Percentiles rank a stretch among this genome's conserved stretches.
Evolutionary conservation across 1,140 invertebrate genomes (phyloP).

Genomic region (Sitobion miscanthi): DNA sequence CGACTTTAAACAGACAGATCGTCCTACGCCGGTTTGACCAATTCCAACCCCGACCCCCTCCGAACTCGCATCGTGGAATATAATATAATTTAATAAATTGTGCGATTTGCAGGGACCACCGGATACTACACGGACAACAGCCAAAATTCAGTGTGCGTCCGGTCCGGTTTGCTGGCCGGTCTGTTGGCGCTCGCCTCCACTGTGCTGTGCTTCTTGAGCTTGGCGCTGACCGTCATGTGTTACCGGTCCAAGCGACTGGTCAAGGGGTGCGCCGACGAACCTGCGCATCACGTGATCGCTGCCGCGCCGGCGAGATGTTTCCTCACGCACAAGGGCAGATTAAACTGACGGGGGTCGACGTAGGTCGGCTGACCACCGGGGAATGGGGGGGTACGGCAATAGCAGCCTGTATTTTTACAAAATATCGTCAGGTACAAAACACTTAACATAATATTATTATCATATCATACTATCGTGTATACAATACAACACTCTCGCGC

Average conservation of each 20-base stretch:
- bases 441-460: not conserved
- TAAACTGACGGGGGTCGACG: conserved; percentile 66
- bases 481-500: not conserved
- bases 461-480: not conserved
- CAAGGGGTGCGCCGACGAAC: conserved; percentile 63
- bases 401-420: not conserved
- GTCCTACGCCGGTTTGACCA: too few species aligned
- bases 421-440: conserved; percentile 9
- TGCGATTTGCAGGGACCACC: conserved; percentile 61
- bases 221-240: conserved; percentile 75
- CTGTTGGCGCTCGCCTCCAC: conserved; percentile 74
- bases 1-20: too few species aligned
- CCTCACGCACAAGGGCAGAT: conserved; percentile 75
- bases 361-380: not conserved
- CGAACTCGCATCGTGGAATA: not conserved
- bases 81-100: not conserved
- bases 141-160: conserved; percentile 71
- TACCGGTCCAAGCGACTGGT: conserved; percentile 70
- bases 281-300: conserved; percentile 58
- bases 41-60: too few species aligned
- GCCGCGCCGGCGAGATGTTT: conserved; percentile 65
- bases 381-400: not conserved
- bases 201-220: conserved; percentile 72
- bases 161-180: conserved; percentile 77
- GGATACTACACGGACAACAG: conserved; percentile 65